Conservation (phyloP, 2,797 vertebrate genomes). For the Masticophis lateralis region DNA sequence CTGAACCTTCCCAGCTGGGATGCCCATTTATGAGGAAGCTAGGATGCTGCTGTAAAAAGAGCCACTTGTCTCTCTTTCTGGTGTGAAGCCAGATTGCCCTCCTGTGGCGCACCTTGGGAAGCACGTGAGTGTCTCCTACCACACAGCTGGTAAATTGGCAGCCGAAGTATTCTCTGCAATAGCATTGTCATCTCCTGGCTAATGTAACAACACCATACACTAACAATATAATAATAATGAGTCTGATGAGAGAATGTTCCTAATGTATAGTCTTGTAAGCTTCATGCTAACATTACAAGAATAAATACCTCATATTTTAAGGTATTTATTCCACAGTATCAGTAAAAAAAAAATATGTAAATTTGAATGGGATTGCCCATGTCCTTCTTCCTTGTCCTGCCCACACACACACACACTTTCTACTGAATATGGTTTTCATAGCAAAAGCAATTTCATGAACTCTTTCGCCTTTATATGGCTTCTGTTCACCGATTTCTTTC, state of each 20-base stretch:
- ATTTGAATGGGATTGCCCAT: constrained; percentile 3
- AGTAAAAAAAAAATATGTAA: background rate
- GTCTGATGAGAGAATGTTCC: background rate
- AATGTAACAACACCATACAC: background rate
- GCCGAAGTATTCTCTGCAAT: background rate
- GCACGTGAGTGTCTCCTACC: fast-evolving
- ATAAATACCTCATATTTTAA: background rate
- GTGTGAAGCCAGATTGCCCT: background rate
- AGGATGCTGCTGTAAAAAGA: background rate
- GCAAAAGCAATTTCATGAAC: constrained; percentile 10
- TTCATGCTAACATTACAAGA: constrained; percentile 9
- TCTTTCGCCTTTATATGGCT: constrained; percentile 11
- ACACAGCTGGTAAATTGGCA: background rate
- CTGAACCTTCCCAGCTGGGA: background rate
- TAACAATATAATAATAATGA: background rate
- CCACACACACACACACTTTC: background rate
- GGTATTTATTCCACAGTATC: constrained; percentile 13
- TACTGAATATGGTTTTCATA: constrained; percentile 5
- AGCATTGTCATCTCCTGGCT: background rate
- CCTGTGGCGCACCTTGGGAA: background rate
- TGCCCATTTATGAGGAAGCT: background rate
- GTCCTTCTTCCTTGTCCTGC: constrained; percentile 4
- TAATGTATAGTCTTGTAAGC: constrained; percentile 17
- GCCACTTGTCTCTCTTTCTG: background rate
- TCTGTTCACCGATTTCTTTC: constrained; percentile 45